These are phyloP conservation scores for Gracilinanus agilis DNA, from an alignment of 2,113 vertebrate species.

Conservation along the genomic window DNA sequence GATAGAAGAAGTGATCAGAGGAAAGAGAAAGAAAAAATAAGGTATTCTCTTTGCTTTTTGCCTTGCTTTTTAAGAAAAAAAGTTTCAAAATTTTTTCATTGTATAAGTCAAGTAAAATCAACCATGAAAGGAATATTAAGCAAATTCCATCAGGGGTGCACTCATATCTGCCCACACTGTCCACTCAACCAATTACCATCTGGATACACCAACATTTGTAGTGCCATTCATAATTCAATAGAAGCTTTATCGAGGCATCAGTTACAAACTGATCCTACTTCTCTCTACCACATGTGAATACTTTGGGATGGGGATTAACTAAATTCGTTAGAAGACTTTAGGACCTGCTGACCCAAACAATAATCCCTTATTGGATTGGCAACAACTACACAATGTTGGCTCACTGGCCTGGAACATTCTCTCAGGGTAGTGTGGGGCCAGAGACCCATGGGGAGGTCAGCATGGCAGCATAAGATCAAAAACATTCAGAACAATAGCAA, in stretches of 20 bases:
- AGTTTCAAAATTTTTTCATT: conserved; percentile 46
- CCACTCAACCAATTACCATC: no score
- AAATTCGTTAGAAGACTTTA: background rate
- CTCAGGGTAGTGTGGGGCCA: background rate
- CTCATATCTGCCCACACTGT: background rate
- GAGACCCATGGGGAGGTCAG: background rate
- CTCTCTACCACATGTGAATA: background rate
- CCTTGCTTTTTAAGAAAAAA: conserved; percentile 9
- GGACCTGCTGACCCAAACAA: background rate
- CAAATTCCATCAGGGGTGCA: conserved; percentile 39
- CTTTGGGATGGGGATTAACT: background rate
- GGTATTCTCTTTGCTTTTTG: background rate
- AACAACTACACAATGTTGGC: background rate
- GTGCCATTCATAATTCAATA: background rate
- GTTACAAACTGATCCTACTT: background rate
- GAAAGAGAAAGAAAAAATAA: background rate
- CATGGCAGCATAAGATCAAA: background rate
- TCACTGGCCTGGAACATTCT: background rate
- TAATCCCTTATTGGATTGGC: background rate
- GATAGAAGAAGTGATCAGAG: no score
- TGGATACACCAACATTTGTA: background rate
- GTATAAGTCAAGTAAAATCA: conserved; percentile 33
- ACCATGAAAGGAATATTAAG: background rate
- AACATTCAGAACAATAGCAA: background rate
- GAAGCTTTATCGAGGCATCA: background rate